phyloP scores from a whole-genome alignment of 2,888 invertebrate species.

The Pedicia rivosa region DNA sequence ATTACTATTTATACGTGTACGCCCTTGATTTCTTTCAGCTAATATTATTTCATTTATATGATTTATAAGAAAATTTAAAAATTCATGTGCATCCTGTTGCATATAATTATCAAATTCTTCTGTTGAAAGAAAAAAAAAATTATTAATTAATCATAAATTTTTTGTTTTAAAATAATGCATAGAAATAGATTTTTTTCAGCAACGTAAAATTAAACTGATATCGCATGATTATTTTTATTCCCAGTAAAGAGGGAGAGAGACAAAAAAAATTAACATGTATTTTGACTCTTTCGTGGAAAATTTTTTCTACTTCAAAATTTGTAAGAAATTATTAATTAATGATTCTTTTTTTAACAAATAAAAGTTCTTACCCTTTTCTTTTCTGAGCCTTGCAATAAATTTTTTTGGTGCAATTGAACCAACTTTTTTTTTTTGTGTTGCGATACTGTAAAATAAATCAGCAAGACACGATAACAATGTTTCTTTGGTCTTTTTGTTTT shows the following conservation, averaged over 20 bases:
- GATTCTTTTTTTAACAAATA: slow-evolving; percentile 47
- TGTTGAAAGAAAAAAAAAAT: slow-evolving; percentile 35
- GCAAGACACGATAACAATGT: slow-evolving; percentile 95
- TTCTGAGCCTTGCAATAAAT: slow-evolving; percentile 93
- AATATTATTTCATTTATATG: slow-evolving; percentile 95
- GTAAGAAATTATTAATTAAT: slow-evolving; percentile 99
- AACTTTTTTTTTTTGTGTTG: slow-evolving; percentile 99
- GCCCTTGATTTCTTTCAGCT: slow-evolving; percentile 39
- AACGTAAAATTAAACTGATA: too few relatives aligned
- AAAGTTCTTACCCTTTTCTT: slow-evolving; percentile 78
- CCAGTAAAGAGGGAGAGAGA: too few relatives aligned
- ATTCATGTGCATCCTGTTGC: slow-evolving; percentile 99
- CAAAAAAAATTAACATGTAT: too few relatives aligned
- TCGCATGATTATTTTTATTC: too few relatives aligned
- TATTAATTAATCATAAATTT: too few relatives aligned
- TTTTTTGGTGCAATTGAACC: slow-evolving; percentile 99
- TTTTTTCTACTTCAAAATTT: too few relatives aligned
- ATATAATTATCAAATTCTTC: slow-evolving; percentile 99
- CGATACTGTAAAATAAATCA: slow-evolving; percentile 97
- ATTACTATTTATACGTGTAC: neutral
- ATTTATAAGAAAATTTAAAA: slow-evolving; percentile 97
- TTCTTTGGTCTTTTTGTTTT: slow-evolving; percentile 90
- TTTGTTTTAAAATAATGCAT: too few relatives aligned
- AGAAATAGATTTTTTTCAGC: too few relatives aligned
- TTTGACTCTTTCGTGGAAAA: too few relatives aligned